Base-by-base conservation (phyloP, 2,888 invertebrate species). In the Melanostoma scalare region DNA sequence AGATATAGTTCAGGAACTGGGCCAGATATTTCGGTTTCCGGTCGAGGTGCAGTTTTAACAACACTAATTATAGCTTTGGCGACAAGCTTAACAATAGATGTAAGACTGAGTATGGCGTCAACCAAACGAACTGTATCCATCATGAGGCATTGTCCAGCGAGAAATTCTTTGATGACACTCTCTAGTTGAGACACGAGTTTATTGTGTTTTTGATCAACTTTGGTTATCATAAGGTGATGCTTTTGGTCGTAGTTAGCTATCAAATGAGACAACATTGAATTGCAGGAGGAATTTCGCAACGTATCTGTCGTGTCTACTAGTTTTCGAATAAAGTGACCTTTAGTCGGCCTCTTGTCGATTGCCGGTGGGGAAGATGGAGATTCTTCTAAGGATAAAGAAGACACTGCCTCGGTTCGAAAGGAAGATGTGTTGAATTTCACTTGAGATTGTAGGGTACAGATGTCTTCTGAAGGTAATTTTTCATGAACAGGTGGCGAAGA, bases 41-140 rank as follows among this genome's bases (percentile, higher is more conserved):
- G 76, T 1, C 86, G 80, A n/a, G 87, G 81, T 1, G 85, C 86
- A 20, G 73, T 55, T 76, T 86, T 85, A 0, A 86, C 67, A n/a
- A 85, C 42, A 4, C 4, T 61, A 8, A 87, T 60, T 46, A 88
- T 35, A n/a, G 86, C 73, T 36, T 42, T 60, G 0, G 81, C 71
- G 3, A 88, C 76, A 0, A 81, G 46, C 31, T 48, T 61, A n/a
- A 61, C 74, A 63, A 85, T 72, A 0, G 40, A 61, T 5, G 60
- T 71, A 2, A 75, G 33, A 1, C 52, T 33, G 0, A 68, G n/a
- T 3, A 81, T 6, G 3, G 46, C 35, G 4, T 76, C 61, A 2
- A 72, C 42, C 3, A 60, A 71, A 3, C 71, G 67, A 20, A 72
- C 6, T 10, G 42, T 30, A 36, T 75, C 69, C 48, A 71, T 60